phyloP scores from a whole-genome alignment of 2,797 vertebrate genomes.

The Rhinoraja longicauda region DNA sequence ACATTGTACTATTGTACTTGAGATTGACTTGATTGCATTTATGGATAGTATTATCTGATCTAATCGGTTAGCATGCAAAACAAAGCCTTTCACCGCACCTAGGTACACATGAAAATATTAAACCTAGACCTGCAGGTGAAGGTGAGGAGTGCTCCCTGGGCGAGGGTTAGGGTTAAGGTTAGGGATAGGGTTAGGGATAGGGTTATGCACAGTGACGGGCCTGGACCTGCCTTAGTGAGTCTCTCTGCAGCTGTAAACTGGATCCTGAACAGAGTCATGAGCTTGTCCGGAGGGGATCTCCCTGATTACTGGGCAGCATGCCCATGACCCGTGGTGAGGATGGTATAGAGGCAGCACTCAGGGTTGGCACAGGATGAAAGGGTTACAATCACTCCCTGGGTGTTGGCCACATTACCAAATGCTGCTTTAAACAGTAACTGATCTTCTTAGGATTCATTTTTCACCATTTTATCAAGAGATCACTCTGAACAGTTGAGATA shows the following conservation, averaged over 20 bases:
- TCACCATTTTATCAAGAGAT: background rate
- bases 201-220: no score
- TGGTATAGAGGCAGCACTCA: background rate
- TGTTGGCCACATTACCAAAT: background rate
- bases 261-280: background rate
- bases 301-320: background rate
- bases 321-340: background rate
- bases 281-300: background rate
- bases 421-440: background rate
- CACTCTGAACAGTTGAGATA: background rate
- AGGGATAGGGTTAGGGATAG: no score
- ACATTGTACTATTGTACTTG: no score
- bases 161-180: no score
- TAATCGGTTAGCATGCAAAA: no score
- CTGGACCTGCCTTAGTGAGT: no score
- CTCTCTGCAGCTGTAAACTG: background rate
- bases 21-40: no score
- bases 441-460: background rate
- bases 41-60: no score
- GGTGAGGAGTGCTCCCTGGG: no score
- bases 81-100: no score
- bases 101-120: no score
- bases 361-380: background rate
- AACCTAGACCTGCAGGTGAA: no score
- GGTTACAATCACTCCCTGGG: background rate